Evolutionary conservation across 2,888 invertebrate genomes (phyloP).

Genomic region (Timandra comae): DNA sequence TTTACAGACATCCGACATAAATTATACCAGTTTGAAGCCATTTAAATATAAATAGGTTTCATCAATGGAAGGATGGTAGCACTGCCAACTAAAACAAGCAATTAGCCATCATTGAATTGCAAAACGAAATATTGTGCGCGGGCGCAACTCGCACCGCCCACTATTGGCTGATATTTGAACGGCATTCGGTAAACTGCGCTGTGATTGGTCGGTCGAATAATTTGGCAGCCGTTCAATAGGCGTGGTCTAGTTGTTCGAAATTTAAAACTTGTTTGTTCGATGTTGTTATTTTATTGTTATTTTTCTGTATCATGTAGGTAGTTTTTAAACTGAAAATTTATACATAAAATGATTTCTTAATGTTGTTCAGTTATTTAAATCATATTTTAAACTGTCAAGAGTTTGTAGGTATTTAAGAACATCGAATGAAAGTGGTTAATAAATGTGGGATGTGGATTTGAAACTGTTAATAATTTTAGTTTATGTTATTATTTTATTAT

Average conservation of each 20-base stretch:
- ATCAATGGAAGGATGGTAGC: slow-evolving; percentile 32
- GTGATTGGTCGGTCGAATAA: slow-evolving; percentile 43
- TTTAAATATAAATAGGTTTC: slow-evolving; percentile 26
- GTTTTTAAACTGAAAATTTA: no score
- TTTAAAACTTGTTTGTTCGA: slow-evolving; percentile 2
- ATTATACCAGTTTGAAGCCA: slow-evolving; percentile 20
- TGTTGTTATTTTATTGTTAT: no score
- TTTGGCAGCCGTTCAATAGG: slow-evolving; percentile 67
- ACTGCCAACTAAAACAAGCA: slow-evolving; percentile 53
- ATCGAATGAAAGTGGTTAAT: no score
- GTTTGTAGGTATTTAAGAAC: no score
- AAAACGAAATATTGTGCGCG: slow-evolving; percentile 52
- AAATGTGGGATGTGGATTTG: no score
- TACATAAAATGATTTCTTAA: no score
- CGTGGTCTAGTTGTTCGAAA: slow-evolving; percentile 33
- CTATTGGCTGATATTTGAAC: slow-evolving; percentile 44
- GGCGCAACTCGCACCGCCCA: slow-evolving; percentile 42
- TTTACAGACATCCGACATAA: slow-evolving; percentile 19
- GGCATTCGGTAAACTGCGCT: slow-evolving; percentile 29
- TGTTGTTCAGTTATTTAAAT: no score
- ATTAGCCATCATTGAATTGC: slow-evolving; percentile 61
- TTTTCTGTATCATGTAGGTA: no score
- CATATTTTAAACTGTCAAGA: no score
- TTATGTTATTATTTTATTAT: no score
- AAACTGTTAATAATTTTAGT: no score